Base-by-base conservation (phyloP, 64 coral and sea anemone genomes). In the Hydrozoanthus tunicans region DNA sequence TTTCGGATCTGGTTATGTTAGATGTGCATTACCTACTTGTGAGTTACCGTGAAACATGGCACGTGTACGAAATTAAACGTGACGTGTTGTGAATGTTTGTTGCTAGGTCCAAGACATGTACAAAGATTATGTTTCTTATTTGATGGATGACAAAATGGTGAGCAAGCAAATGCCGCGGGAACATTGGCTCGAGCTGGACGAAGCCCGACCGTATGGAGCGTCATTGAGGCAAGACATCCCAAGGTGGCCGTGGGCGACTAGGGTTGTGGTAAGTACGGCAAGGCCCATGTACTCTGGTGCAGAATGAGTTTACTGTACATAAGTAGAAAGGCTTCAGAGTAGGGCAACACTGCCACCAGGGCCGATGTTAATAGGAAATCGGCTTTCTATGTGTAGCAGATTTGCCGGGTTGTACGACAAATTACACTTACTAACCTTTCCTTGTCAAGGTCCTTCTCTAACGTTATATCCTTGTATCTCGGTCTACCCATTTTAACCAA, bases 61-160 rank as follows among this genome's bases (percentile, higher is more conserved):
- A 73, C 27, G 25, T 53, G 10, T 9, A 43, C 13, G 7, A 5
- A 12, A 52, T 51, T 53, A 32, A 72, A 17, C 52, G 24, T 55
- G 8, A 51, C 5, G 1, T 56, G 15, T 9, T 72, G 13, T 11
- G n/a, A 25, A 60, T 62, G 1, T 26, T 12, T 26, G 27, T 64
- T 78, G 56, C 11, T 64, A 98, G 97, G 95, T 99, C 32, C 91
- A 95, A 80, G 89, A 84, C 81, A 92, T 99, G 88, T 99, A 99
- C 43, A 83, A 86, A 54, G 91, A 95, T 53, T 99, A 95, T 32
- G 90, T 93, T 59, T 89, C 89, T 3, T 92, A 93, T 80, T 59
- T 91, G 3, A 93, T 91, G 89, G 92, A 99, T 94, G 90, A 95
- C 64, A 74, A 81, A 6, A 27, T 89, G 53, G 81, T 66, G 14